A percentile compares a stretch with the other conserved stretches of the same genome.
Conservation (phyloP, 1,140 invertebrate species). For the Meloidogyne floridensis region DNA sequence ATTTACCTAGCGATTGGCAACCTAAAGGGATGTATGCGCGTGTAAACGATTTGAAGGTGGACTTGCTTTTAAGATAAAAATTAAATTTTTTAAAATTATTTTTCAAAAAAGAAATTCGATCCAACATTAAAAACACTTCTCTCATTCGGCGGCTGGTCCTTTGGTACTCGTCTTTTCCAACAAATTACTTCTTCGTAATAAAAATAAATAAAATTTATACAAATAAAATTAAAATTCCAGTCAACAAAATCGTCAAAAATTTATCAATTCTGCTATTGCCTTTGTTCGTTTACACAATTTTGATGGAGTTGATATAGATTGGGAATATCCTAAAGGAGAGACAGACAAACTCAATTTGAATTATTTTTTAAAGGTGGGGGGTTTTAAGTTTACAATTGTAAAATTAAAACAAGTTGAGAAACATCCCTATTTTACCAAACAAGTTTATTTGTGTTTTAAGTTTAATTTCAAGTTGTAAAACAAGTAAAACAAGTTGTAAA, state of each 20-base stretch:
- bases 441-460: no score
- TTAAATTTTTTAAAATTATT: neutral
- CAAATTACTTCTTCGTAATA: slow-evolving; percentile 51
- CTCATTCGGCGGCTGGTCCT: slow-evolving; percentile 66
- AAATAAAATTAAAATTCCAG: slow-evolving; percentile 5
- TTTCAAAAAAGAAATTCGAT: slow-evolving; percentile 43
- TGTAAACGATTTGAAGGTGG: slow-evolving; percentile 59
- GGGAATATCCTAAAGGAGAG: slow-evolving; percentile 91
- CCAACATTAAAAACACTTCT: slow-evolving; percentile 64
- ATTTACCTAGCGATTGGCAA: slow-evolving; percentile 61
- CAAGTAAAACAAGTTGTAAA: neutral
- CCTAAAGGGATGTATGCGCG: slow-evolving; percentile 63
- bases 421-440: no score
- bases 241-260: slow-evolving; percentile 42
- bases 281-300: slow-evolving; percentile 64
- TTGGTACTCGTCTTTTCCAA: slow-evolving; percentile 55
- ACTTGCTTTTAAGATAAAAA: neutral
- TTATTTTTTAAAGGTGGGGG: slow-evolving; percentile 77
- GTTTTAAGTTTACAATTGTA: neutral
- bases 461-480: neutral
- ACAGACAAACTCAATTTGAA: slow-evolving; percentile 93
- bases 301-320: slow-evolving; percentile 81
- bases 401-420: neutral
- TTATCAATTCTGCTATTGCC: slow-evolving; percentile 60
- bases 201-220: neutral